These are phyloP conservation scores for Leucophenga maculata DNA, from an alignment of 2,888 invertebrate species.

Conservation along the genomic window DNA sequence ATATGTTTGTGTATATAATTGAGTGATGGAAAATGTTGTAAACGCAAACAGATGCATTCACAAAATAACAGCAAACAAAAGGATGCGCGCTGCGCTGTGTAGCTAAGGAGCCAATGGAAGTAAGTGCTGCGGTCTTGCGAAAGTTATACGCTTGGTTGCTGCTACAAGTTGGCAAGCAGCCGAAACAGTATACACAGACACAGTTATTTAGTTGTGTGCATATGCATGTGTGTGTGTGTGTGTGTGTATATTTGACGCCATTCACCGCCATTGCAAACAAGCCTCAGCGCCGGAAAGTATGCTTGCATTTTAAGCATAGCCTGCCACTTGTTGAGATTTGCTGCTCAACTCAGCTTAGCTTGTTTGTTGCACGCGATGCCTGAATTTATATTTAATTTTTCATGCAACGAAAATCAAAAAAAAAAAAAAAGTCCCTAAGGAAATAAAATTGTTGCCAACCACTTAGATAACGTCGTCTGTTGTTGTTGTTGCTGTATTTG, in stretches of 20 bases:
- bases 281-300: conserved; percentile 15
- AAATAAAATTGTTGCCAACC: neutral
- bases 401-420: neutral
- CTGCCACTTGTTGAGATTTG: conserved; percentile 16
- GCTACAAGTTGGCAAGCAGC: too few relatives aligned
- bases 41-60: too few relatives aligned
- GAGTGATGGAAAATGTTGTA: too few relatives aligned
- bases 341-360: neutral
- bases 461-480: neutral
- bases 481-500: neutral
- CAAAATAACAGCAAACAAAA: too few relatives aligned
- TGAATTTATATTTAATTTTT: conserved; percentile 23
- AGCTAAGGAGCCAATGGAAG: too few relatives aligned
- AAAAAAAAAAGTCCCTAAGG: too few relatives aligned
- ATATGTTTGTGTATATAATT: neutral
- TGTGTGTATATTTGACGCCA: neutral
- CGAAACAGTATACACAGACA: neutral
- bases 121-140: too few relatives aligned
- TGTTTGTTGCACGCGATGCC: conserved; percentile 1
- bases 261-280: neutral
- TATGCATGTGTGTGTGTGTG: neutral
- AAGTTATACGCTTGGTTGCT: too few relatives aligned
- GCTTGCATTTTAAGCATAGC: conserved; percentile 16
- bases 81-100: too few relatives aligned
- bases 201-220: neutral